Base-by-base conservation (phyloP, 2,797 vertebrate species). In the Lacerta viridis region DNA sequence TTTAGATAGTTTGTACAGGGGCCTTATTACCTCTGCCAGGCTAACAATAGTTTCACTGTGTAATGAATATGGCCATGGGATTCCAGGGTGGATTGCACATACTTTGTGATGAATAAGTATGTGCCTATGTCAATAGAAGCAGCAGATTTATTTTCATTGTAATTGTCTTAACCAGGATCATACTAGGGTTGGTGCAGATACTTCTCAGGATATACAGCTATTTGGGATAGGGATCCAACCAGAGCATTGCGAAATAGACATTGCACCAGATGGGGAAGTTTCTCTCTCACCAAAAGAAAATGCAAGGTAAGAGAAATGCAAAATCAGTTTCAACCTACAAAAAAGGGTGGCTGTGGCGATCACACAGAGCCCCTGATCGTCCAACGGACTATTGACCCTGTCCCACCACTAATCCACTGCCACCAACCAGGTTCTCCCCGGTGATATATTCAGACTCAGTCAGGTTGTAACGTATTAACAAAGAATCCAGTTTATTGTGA, bases 191-290 rank as follows among this genome's bases (percentile, higher is more conserved):
- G 99, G 99, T 36, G 99, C 98, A 20, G 98, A 99, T 94, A 99
- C 98, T 0, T 98, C 99, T 93, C 99, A 99, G 97, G 99, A 99
- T 95, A 99, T 99, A 95, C 99, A 99, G 97, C 98, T 99, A 88
- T 99, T 98, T 85, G 99, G 99, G 27, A 99, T 99, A 91, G 99
- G 99, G 74, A 99, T 99, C 95, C 98, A 99, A 92, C 96, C 98
- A 3, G 98, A 99, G 92, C 99, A 99, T 96, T 99, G 98, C 84
- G 93, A 98, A 93, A 98, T 99, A 91, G 98, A 99, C 91, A 97
- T 99, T 43, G 97, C 97, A 87, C 90, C 97, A 2, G 98, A 99
- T 41, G 98, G 98, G 88, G 98, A 99, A 59, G 96, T 99, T 95
- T 98, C 98, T 69, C 97, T 99, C 66, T 98, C 96, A 74, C 98